A percentile compares a stretch with the other conserved stretches of the same genome.
Evolutionary conservation across 2,797 vertebrate genomes (phyloP).

Genomic region (Lutjanus argentimaculatus): DNA sequence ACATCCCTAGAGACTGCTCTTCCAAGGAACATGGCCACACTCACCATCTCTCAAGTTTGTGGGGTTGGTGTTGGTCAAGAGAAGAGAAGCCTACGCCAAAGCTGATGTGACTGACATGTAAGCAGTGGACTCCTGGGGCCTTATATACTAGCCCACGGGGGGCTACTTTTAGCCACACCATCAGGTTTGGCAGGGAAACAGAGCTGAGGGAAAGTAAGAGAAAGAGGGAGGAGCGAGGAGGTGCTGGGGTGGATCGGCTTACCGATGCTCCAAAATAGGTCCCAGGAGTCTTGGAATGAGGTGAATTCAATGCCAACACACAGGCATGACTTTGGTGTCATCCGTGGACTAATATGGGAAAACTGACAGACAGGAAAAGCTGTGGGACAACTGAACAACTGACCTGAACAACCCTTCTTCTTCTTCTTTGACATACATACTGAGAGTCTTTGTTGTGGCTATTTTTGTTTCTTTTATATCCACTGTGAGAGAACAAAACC

Average conservation of each 20-base stretch:
- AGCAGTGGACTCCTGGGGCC: slow-evolving; percentile 72
- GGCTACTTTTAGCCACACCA: slow-evolving; percentile 92
- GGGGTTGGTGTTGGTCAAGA: slow-evolving; percentile 84
- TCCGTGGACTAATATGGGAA: slow-evolving; percentile 85
- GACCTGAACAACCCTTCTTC: background rate
- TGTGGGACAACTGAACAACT: slow-evolving; percentile 35
- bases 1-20: slow-evolving; percentile 46
- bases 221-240: slow-evolving; percentile 82
- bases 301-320: slow-evolving; percentile 85
- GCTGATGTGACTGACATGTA: slow-evolving; percentile 88
- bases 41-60: slow-evolving; percentile 88
- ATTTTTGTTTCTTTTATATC: slow-evolving; percentile 41
- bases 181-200: slow-evolving; percentile 90
- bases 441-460: slow-evolving; percentile 49
- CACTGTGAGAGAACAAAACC: slow-evolving; percentile 25
- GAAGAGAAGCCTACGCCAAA: slow-evolving; percentile 85
- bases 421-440: slow-evolving; percentile 31
- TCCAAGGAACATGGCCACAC: slow-evolving; percentile 69
- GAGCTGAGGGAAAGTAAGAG: slow-evolving; percentile 79
- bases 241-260: slow-evolving; percentile 70
- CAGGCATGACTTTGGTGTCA: slow-evolving; percentile 76
- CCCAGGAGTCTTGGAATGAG: slow-evolving; percentile 86
- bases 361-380: slow-evolving; percentile 48
- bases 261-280: slow-evolving; percentile 85
- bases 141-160: slow-evolving; percentile 89